These are phyloP conservation scores for Amazona vittata DNA, from an alignment of 2,113 vertebrate species.

Conservation along the genomic window DNA sequence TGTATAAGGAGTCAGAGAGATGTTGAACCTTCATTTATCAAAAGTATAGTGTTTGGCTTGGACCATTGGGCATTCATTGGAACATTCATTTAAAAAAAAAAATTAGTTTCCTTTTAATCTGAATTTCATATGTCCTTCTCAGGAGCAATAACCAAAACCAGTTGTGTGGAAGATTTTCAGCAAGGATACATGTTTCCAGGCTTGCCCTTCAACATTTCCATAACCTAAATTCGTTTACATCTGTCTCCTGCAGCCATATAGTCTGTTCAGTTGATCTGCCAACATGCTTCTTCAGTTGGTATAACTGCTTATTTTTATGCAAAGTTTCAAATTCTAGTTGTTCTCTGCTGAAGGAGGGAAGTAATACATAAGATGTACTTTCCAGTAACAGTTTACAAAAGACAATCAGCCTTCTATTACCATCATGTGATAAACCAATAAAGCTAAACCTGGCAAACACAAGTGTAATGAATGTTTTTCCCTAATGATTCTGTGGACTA, in stretches of 20 bases:
- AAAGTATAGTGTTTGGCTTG: neutral
- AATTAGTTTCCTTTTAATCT: neutral
- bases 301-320: neutral
- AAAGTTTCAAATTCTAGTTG: neutral
- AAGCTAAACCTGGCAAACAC: neutral
- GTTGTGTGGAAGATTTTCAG: neutral
- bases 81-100: neutral
- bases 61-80: neutral
- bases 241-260: neutral
- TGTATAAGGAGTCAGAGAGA: neutral
- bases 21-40: neutral
- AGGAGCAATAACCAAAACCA: neutral
- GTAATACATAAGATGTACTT: neutral
- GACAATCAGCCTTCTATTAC: neutral
- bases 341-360: neutral
- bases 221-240: neutral
- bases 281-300: neutral
- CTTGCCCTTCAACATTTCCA: neutral
- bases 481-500: neutral
- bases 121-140: neutral
- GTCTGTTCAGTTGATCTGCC: neutral
- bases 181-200: neutral
- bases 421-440: neutral
- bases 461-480: neutral
- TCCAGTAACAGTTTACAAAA: neutral